These are phyloP conservation scores for Chrysopa pallens DNA, from an alignment of 1,140 invertebrate genomes.

Conservation along the genomic window DNA sequence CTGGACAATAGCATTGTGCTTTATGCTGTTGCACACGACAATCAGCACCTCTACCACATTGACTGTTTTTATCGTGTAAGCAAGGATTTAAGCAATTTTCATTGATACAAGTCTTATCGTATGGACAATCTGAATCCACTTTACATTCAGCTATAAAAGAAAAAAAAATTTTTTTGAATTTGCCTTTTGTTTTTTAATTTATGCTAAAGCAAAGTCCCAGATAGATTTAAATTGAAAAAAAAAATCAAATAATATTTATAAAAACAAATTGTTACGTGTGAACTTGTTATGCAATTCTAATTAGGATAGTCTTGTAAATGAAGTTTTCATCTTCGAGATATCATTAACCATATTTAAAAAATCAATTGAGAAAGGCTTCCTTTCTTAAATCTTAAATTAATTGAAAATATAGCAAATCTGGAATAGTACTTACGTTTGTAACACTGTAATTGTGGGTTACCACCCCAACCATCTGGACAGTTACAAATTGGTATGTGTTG, in stretches of 20 bases:
- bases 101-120: conserved; percentile 63
- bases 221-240: no score
- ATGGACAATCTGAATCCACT: conserved; percentile 64
- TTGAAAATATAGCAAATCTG: conserved; percentile 3
- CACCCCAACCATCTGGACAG: conserved; percentile 67
- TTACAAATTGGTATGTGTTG: conserved; percentile 60
- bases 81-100: conserved; percentile 69
- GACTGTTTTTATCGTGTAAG: conserved; percentile 28
- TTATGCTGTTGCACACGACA: conserved; percentile 56
- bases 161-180: not conserved
- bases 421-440: conserved; percentile 59
- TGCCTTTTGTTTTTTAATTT: no score
- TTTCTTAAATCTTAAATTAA: conserved; percentile 3
- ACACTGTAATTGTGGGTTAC: conserved; percentile 69
- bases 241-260: no score
- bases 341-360: no score
- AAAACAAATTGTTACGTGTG: no score
- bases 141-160: conserved; percentile 62
- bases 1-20: conserved; percentile 64
- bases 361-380: no score
- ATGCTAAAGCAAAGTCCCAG: no score
- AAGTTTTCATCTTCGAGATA: no score
- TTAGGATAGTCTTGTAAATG: no score
- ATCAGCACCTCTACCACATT: conserved; percentile 62
- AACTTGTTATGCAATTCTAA: no score